These are phyloP conservation scores for Nomada lathburiana DNA, from an alignment of 2,888 invertebrate species.

Conservation along the genomic window DNA sequence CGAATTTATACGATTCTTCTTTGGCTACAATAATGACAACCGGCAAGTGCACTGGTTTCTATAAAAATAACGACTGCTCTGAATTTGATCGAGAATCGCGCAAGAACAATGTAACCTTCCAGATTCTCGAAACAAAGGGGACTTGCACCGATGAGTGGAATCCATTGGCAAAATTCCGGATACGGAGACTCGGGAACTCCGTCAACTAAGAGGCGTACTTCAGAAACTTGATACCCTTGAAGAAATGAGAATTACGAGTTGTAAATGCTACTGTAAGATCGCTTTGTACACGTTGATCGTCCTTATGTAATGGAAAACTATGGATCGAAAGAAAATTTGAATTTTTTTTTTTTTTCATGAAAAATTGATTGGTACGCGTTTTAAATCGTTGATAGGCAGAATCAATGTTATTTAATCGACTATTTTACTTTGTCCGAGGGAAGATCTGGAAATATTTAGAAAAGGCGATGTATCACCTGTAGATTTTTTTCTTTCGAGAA, in stretches of 20 bases:
- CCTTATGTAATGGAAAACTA: conserved; percentile 18
- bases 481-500: no score
- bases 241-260: conserved; percentile 9
- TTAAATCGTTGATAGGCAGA: no score
- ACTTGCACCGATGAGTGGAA: conserved; percentile 10
- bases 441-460: no score
- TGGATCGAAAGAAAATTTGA: conserved; percentile 5
- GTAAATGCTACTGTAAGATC: not conserved
- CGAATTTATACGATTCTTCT: no score
- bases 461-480: no score
- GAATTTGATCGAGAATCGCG: not conserved
- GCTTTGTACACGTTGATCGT: not conserved
- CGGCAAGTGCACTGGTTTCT: not conserved
- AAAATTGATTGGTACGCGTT: no score
- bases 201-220: not conserved
- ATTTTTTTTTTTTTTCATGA: not conserved
- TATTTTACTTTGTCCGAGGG: no score
- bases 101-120: not conserved
- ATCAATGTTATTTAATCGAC: no score
- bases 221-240: conserved; percentile 56
- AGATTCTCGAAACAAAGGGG: conserved; percentile 13
- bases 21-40: not conserved
- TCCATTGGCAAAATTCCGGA: conserved; percentile 21
- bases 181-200: conserved; percentile 28
- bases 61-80: conserved; percentile 1